These are phyloP conservation scores for Agrilus planipennis DNA, from an alignment of 1,140 invertebrate genomes.

Conservation along the genomic window DNA sequence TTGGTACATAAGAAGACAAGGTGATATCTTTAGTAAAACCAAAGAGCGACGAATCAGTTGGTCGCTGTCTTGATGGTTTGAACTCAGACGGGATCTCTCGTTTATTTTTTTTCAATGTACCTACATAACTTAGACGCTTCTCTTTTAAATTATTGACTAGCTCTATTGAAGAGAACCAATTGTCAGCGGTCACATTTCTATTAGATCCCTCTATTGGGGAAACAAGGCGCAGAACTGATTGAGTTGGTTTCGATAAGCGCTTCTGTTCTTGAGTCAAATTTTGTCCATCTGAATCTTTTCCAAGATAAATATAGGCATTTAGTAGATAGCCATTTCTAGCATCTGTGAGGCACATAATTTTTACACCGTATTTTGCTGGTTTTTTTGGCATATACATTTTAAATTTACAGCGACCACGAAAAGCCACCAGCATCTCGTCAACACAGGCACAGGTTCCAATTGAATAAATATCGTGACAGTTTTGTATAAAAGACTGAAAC, in stretches of 20 bases:
- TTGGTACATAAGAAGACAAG: too few species aligned
- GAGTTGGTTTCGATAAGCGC: conserved; percentile 15
- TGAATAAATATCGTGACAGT: conserved; percentile 19
- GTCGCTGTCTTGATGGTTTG: too few species aligned
- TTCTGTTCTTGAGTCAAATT: conserved; percentile 12
- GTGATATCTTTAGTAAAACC: too few species aligned
- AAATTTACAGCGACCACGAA: conserved; percentile 31
- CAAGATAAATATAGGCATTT: conserved; percentile 13
- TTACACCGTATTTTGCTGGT: conserved; percentile 36
- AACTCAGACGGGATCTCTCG: conserved; percentile 5
- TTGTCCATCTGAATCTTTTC: conserved; percentile 12
- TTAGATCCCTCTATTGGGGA: conserved; percentile 21
- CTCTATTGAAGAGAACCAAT: conserved; percentile 31
- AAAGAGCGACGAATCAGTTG: too few species aligned
- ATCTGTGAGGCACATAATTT: conserved; percentile 31
- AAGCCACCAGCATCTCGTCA: too few species aligned
- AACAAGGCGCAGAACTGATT: conserved; percentile 19
- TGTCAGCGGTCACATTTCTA: conserved; percentile 28
- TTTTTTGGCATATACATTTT: conserved; percentile 30
- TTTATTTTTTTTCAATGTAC: conserved; percentile 32
- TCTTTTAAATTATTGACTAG: conserved; percentile 24
- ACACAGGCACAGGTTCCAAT: conserved; percentile 27
- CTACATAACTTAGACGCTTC: conserved; percentile 30
- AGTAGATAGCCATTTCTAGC: conserved; percentile 25
- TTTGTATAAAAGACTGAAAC: conserved; percentile 24